A percentile compares a stretch with the other conserved stretches of the same genome.
Evolutionary conservation across 1,140 invertebrate species (phyloP).

Genomic region (Papilio polytes): DNA sequence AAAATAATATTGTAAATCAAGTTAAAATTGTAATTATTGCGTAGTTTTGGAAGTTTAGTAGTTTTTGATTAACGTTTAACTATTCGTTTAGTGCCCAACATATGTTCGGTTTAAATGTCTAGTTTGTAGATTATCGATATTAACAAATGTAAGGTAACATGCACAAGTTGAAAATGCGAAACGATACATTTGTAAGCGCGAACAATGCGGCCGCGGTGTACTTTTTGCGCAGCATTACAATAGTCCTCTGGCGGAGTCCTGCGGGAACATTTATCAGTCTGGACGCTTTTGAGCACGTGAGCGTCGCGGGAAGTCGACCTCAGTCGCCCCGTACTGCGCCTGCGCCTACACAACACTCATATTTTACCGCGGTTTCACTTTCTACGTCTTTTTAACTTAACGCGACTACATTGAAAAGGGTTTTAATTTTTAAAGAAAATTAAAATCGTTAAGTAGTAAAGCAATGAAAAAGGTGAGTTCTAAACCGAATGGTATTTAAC

Average conservation of each 20-base stretch:
- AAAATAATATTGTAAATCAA: too few relatives aligned
- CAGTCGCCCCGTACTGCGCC: not conserved
- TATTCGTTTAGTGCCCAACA: not conserved
- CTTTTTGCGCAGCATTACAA: constrained; percentile 33
- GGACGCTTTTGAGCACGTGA: constrained; percentile 25
- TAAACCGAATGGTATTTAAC: too few relatives aligned
- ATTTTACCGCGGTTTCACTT: not conserved
- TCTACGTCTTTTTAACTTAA: not conserved
- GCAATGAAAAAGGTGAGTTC: too few relatives aligned
- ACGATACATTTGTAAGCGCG: constrained; percentile 18
- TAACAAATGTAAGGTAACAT: not conserved
- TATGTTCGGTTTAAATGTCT: not conserved
- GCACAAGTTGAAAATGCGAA: constrained; percentile 5
- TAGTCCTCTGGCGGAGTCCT: not conserved
- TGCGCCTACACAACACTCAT: not conserved
- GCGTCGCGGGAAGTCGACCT: constrained; percentile 5
- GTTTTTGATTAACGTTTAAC: too few relatives aligned
- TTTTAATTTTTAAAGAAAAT: too few relatives aligned
- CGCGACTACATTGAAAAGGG: not conserved
- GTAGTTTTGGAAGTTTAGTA: too few relatives aligned
- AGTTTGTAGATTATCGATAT: not conserved
- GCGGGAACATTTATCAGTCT: constrained; percentile 31
- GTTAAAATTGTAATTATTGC: too few relatives aligned
- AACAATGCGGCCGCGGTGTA: constrained; percentile 17
- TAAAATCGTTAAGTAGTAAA: too few relatives aligned